Conservation (phyloP, 2,888 invertebrate species). For the Drosophila nigricruria region DNA sequence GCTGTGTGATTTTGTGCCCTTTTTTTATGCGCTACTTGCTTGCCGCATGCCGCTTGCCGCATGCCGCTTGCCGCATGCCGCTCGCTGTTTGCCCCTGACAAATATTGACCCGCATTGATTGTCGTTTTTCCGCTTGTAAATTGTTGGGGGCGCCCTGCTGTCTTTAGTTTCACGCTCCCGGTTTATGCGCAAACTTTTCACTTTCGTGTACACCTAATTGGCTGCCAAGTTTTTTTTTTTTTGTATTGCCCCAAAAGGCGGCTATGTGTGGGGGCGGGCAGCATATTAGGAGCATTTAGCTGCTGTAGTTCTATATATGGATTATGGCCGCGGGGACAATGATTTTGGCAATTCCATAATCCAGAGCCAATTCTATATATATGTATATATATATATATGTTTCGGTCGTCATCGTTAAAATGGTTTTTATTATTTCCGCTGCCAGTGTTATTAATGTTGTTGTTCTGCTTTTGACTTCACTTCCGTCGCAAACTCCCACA, state of each 20-base stretch:
- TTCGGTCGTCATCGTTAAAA: constrained; percentile 72
- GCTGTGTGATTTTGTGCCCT: constrained; percentile 68
- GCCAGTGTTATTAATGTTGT: constrained; percentile 76
- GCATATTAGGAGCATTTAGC: constrained; percentile 46
- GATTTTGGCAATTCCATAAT: constrained; percentile 31
- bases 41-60: constrained; percentile 12
- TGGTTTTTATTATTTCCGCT: constrained; percentile 78
- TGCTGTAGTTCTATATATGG: constrained; percentile 26
- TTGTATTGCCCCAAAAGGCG: not conserved
- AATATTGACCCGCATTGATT: constrained; percentile 84
- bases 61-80: constrained; percentile 24
- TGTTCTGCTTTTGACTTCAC: constrained; percentile 73
- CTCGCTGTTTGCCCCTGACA: constrained; percentile 73
- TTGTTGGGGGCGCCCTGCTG: constrained; percentile 45
- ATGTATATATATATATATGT: constrained; percentile 35
- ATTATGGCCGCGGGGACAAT: not conserved
- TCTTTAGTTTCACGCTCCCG: constrained; percentile 53
- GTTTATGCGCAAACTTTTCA: constrained; percentile 65
- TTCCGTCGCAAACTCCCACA: constrained; percentile 40
- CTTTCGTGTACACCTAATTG: constrained; percentile 66
- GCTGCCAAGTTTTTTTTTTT: constrained; percentile 19
- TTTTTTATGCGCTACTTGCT: constrained; percentile 50
- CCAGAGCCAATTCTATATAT: constrained; percentile 39
- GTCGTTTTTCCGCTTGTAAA: constrained; percentile 84
- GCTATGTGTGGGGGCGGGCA: not conserved